Conservation (phyloP, 2,113 vertebrate species). For the Chaetodon auriga region DNA sequence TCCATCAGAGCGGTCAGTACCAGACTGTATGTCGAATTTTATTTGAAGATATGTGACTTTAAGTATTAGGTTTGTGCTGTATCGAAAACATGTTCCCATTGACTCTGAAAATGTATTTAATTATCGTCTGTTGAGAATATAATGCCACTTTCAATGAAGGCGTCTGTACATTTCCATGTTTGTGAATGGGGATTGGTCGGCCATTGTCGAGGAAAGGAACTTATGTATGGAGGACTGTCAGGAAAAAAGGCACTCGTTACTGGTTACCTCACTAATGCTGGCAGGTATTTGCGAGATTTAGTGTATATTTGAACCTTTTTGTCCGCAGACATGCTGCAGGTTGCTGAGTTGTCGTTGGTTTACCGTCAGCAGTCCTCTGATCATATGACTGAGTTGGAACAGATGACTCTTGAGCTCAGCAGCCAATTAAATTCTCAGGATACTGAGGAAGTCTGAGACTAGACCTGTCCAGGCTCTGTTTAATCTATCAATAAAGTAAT, state of each 20-base stretch:
- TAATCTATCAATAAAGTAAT: neutral
- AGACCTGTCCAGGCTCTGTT: neutral
- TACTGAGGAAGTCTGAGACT: neutral
- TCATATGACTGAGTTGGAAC: slow-evolving; percentile 67
- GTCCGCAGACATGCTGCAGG: neutral
- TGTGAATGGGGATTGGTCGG: neutral
- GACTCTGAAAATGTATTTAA: neutral
- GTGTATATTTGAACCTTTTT: neutral
- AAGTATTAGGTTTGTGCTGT: neutral
- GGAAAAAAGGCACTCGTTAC: neutral
- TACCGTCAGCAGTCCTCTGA: slow-evolving; percentile 11
- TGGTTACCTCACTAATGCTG: neutral
- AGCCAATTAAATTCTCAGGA: neutral
- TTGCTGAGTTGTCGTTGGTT: slow-evolving; percentile 12
- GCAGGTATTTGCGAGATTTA: neutral
- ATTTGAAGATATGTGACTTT: neutral
- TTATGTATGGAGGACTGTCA: neutral
- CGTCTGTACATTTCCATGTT: neutral
- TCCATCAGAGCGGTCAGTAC: fast-evolving
- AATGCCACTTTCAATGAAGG: neutral
- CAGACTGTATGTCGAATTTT: neutral
- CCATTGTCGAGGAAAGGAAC: too few relatives aligned
- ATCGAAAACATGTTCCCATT: fast-evolving
- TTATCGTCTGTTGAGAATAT: neutral
- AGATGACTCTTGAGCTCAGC: neutral